Evolutionary conservation across 2,888 invertebrate species (phyloP).

Genomic region (Fragum fragum): DNA sequence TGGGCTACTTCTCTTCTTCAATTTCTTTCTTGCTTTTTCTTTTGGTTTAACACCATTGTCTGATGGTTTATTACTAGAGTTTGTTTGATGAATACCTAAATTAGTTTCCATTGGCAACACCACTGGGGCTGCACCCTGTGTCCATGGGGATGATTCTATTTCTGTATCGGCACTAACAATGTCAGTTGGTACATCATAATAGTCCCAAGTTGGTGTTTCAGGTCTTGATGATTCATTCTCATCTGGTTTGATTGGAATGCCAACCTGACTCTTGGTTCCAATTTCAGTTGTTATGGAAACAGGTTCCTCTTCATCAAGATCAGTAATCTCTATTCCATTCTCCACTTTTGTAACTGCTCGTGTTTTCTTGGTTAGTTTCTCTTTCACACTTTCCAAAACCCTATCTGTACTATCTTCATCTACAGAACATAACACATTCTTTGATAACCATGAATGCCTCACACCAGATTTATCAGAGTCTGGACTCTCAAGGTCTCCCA

Average conservation of each 20-base stretch:
- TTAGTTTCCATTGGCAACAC: conserved; percentile 73
- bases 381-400: conserved; percentile 30
- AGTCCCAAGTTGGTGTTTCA: conserved; percentile 81
- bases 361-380: conserved; percentile 5
- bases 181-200: conserved; percentile 75
- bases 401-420: not conserved
- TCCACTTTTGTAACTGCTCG: conserved; percentile 27
- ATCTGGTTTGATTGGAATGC: conserved; percentile 27
- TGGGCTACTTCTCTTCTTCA: conserved; percentile 47
- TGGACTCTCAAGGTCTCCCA: conserved; percentile 60
- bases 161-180: conserved; percentile 41
- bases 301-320: conserved; percentile 40
- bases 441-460: not conserved
- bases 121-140: conserved; percentile 64
- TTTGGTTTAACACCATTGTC: conserved; percentile 18
- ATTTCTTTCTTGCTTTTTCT: conserved; percentile 45
- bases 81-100: conserved; percentile 42
- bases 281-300: conserved; percentile 15
- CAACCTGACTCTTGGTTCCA: conserved; percentile 18
- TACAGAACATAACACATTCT: not conserved
- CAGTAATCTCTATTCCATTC: conserved; percentile 40
- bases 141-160: conserved; percentile 39
- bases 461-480: conserved; percentile 41
- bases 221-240: conserved; percentile 69
- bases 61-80: not conserved